A percentile compares a stretch with the other conserved stretches of the same genome.
These are phyloP conservation scores for Mirza zaza DNA, from an alignment of 2,113 vertebrate species.

Conservation along the genomic window DNA sequence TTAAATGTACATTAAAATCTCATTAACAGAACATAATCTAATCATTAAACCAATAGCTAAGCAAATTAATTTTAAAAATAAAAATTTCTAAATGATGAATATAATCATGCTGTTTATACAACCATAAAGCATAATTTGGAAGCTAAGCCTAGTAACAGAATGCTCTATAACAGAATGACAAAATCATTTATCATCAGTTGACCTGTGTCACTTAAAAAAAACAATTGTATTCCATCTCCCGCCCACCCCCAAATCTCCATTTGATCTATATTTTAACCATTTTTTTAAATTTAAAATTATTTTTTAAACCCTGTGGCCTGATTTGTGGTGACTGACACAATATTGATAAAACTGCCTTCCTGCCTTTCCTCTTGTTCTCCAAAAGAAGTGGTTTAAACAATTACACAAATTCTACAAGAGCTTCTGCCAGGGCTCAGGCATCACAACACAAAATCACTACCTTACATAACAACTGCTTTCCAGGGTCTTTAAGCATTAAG, in stretches of 20 bases:
- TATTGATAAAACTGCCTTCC: background rate
- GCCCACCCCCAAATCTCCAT: background rate
- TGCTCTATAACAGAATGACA: background rate
- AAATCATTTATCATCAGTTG: background rate
- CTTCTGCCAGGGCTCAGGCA: background rate
- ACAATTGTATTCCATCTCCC: background rate
- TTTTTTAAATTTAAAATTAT: background rate
- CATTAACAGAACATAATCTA: background rate
- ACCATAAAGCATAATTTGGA: background rate
- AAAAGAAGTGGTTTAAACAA: background rate
- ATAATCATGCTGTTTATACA: constrained; percentile 7
- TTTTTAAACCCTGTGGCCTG: background rate
- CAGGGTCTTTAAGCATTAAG: constrained; percentile 77
- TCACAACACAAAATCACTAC: background rate
- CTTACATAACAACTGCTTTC: fast-evolving
- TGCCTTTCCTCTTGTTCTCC: background rate
- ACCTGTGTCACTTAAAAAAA: constrained; percentile 12
- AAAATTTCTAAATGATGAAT: constrained; percentile 1
- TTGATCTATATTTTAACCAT: background rate
- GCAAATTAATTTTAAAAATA: constrained; percentile 53
- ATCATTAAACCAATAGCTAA: background rate
- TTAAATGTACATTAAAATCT: constrained; percentile 38
- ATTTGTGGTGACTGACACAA: background rate
- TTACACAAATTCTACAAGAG: background rate
- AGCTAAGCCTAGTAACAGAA: background rate